phyloP scores from a whole-genome alignment of 1,140 invertebrate genomes.

The Triops cancriformis region DNA sequence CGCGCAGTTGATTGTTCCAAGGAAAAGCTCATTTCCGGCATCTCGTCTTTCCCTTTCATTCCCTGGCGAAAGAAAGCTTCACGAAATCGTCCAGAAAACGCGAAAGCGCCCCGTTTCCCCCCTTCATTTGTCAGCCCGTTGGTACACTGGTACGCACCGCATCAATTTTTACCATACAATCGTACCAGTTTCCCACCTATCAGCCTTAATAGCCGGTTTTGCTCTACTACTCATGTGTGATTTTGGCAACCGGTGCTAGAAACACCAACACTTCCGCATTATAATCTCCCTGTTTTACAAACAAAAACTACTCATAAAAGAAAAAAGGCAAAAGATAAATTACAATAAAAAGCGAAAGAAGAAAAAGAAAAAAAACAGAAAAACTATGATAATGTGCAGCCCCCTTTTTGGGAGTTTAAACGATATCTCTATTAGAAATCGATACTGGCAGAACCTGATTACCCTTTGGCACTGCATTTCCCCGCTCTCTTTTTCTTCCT shows the following conservation, averaged over 20 bases:
- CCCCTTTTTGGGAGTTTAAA: background rate
- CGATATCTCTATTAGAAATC: background rate
- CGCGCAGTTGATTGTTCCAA: background rate
- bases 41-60: background rate
- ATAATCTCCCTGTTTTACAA: background rate
- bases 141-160: background rate
- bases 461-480: background rate
- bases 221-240: background rate
- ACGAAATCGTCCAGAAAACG: background rate
- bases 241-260: background rate
- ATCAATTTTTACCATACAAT: background rate
- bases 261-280: background rate
- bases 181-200: background rate
- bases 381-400: background rate
- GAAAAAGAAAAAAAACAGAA: background rate
- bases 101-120: background rate
- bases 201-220: background rate
- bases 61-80: background rate
- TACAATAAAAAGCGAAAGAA: too few relatives aligned
- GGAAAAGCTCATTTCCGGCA: conserved; percentile 12
- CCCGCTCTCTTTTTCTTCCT: background rate
- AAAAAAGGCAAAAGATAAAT: background rate
- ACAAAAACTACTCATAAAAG: background rate
- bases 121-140: background rate
- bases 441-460: background rate